Conservation (phyloP, 37 sponge, comb jelly and placozoan species). For the Hormiphora californensis region DNA sequence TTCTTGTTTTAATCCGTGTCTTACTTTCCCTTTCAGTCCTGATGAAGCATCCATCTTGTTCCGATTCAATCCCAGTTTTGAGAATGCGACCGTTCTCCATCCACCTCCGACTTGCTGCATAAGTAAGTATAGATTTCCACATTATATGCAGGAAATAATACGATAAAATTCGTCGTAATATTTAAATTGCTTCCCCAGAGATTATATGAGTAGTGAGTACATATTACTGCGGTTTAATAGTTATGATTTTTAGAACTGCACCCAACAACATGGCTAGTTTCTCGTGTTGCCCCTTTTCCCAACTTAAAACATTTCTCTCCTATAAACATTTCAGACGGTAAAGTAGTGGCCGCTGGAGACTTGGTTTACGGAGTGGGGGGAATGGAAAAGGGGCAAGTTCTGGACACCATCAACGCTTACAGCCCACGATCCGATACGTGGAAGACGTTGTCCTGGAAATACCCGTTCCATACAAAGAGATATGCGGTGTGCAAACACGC, state of each 20-base stretch:
- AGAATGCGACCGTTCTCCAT: constrained; percentile 4
- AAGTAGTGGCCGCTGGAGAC: background rate
- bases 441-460: background rate
- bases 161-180: too few relatives aligned
- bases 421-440: background rate
- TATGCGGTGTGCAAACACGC: too few relatives aligned
- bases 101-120: background rate
- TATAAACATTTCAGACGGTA: background rate
- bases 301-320: background rate
- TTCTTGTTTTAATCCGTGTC: too few relatives aligned
- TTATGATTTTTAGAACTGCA: background rate
- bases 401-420: background rate
- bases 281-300: too few relatives aligned
- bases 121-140: background rate
- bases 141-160: too few relatives aligned
- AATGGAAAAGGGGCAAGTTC: background rate
- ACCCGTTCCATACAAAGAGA: background rate
- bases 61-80: constrained; percentile 1
- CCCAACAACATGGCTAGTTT: too few relatives aligned
- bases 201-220: too few relatives aligned
- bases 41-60: constrained; percentile 13
- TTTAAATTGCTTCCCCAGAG: too few relatives aligned
- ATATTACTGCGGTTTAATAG: background rate
- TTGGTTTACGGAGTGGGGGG: background rate
- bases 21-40: too few relatives aligned